A percentile compares a stretch with the other conserved stretches of the same genome.
These are phyloP conservation scores for Drosophila melanocephala DNA, from an alignment of 2,888 invertebrate species.

Conservation along the genomic window DNA sequence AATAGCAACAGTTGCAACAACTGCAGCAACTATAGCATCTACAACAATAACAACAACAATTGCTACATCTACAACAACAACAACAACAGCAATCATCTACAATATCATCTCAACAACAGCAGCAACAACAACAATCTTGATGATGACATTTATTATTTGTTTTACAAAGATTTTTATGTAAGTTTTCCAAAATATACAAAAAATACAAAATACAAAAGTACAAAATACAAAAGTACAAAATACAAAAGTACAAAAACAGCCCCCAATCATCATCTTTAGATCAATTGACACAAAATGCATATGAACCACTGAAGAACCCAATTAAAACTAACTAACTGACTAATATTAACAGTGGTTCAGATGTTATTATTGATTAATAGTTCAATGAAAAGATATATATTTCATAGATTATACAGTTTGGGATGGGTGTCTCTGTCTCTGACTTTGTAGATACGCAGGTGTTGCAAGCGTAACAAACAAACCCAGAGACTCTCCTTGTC, in stretches of 20 bases:
- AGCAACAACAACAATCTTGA: slow-evolving; percentile 73
- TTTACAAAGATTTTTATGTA: slow-evolving; percentile 85
- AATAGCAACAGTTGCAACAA: slow-evolving; percentile 49
- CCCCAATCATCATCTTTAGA: background rate
- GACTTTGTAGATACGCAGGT: background rate
- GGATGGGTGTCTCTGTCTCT: background rate
- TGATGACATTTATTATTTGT: slow-evolving; percentile 83
- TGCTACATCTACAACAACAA: slow-evolving; percentile 37
- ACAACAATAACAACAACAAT: slow-evolving; percentile 42
- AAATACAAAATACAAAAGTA: background rate
- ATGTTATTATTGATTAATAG: background rate
- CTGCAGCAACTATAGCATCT: slow-evolving; percentile 60
- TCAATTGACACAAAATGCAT: background rate
- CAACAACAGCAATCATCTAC: slow-evolving; percentile 38
- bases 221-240: too few species aligned
- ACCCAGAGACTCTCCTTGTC: background rate
- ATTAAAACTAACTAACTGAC: background rate
- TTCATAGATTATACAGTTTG: background rate
- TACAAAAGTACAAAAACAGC: background rate
- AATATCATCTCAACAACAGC: slow-evolving; percentile 43
- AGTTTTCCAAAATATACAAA: slow-evolving; percentile 56
- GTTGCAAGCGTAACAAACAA: background rate
- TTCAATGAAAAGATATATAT: background rate
- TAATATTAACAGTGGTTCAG: background rate
- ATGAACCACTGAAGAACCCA: background rate